These are phyloP conservation scores for Carettochelys insculpta DNA, from an alignment of 2,113 vertebrate species.

Conservation along the genomic window DNA sequence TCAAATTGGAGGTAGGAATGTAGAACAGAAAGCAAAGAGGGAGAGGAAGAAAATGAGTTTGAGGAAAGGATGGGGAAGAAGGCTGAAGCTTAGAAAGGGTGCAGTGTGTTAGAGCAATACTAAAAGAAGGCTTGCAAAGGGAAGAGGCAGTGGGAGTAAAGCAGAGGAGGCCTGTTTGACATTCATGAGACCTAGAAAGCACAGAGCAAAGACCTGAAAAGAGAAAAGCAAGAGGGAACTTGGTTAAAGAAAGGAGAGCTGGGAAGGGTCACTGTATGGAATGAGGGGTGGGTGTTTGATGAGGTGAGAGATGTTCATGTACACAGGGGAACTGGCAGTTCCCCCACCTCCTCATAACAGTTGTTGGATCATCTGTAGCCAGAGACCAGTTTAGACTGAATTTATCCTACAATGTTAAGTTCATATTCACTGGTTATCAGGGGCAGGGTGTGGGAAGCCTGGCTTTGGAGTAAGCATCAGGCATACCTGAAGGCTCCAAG, in stretches of 20 bases:
- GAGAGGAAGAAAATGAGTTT: no score
- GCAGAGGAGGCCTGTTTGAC: background rate
- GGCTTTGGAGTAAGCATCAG: no score
- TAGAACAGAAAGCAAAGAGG: no score
- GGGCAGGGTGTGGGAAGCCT: no score
- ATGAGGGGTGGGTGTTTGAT: background rate
- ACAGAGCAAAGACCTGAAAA: background rate
- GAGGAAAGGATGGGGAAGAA: no score
- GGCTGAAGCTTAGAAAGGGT: background rate
- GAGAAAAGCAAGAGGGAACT: background rate
- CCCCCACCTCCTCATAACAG: background rate
- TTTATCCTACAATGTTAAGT: background rate
- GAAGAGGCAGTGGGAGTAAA: no score
- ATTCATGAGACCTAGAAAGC: background rate
- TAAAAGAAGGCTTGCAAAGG: background rate
- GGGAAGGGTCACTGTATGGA: background rate
- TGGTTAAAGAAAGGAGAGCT: background rate
- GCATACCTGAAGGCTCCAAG: no score
- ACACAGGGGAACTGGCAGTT: background rate
- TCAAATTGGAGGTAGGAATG: no score
- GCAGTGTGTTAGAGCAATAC: background rate
- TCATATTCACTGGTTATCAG: background rate
- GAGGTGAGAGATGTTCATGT: background rate
- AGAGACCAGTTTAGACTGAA: background rate
- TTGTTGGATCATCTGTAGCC: background rate